A percentile compares a stretch with the other conserved stretches of the same genome.
These are phyloP conservation scores for Rhamphomyia laevipes DNA, from an alignment of 2,888 invertebrate genomes.

Conservation along the genomic window DNA sequence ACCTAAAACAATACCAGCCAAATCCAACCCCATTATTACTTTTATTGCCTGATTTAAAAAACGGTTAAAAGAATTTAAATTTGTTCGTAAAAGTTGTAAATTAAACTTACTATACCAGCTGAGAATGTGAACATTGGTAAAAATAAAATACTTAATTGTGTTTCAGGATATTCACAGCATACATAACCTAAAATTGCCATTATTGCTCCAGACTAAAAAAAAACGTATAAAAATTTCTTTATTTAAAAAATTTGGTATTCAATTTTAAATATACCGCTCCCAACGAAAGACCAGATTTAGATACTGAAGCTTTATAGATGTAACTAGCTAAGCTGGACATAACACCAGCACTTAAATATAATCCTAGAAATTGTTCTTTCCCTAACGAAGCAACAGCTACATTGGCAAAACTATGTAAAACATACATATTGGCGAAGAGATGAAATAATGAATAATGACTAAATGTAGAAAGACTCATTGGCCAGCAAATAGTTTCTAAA, in stretches of 20 bases:
- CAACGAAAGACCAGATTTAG: conserved; percentile 65
- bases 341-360: conserved; percentile 82
- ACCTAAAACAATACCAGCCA: conserved; percentile 67
- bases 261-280: conserved; percentile 63
- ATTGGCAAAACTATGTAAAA: conserved; percentile 65
- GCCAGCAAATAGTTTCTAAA: conserved; percentile 62
- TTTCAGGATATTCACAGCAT: conserved; percentile 80
- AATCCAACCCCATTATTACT: conserved; percentile 72
- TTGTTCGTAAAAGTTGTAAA: conserved; percentile 13
- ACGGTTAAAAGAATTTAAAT: conserved; percentile 18
- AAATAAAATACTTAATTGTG: conserved; percentile 78
- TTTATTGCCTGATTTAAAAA: conserved; percentile 82
- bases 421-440: conserved; percentile 91
- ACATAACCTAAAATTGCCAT: conserved; percentile 80
- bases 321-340: conserved; percentile 78
- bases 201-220: conserved; percentile 83
- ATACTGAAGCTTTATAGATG: conserved; percentile 58
- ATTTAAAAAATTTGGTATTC: not conserved
- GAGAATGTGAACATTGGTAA: conserved; percentile 82
- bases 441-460: conserved; percentile 84
- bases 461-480: conserved; percentile 90
- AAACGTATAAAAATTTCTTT: not conserved
- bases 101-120: conserved; percentile 60
- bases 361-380: conserved; percentile 81
- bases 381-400: conserved; percentile 61